A percentile compares a stretch with the other conserved stretches of the same genome.
Conservation (phyloP, 2,888 invertebrate genomes). For the Mythimna vitellina region DNA sequence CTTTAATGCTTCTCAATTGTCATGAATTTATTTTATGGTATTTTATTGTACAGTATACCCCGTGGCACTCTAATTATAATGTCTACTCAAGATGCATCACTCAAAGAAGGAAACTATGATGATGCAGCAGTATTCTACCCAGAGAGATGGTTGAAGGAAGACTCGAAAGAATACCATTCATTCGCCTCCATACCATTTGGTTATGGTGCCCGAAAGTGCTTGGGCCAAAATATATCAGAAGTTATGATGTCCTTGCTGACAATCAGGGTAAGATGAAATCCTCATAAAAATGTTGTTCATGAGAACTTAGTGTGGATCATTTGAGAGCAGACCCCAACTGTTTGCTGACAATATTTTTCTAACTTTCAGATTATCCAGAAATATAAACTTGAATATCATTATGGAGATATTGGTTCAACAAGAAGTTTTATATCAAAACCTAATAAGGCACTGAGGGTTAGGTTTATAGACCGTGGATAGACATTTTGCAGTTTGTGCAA, state of each 20-base stretch:
- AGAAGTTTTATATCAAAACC: constrained; percentile 91
- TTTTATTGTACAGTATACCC: constrained; percentile 81
- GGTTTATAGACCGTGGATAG: constrained; percentile 90
- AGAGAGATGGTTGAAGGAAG: constrained; percentile 91
- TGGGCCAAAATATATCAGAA: constrained; percentile 92
- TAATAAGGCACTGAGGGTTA: constrained; percentile 91
- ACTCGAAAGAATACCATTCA: constrained; percentile 83
- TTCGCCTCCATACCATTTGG: constrained; percentile 92
- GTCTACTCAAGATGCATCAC: constrained; percentile 91
- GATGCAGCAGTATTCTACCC: constrained; percentile 91
- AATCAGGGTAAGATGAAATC: constrained; percentile 85
- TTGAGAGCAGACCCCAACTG: no score
- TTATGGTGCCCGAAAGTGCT: constrained; percentile 91
- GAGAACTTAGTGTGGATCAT: background rate
- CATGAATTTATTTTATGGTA: no score
- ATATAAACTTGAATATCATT: constrained; percentile 92
- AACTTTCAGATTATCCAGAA: constrained; percentile 90
- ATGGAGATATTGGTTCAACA: constrained; percentile 91
- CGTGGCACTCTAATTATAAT: constrained; percentile 92
- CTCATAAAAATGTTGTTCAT: background rate
- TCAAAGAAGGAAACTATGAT: constrained; percentile 92
- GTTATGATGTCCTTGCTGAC: constrained; percentile 90
- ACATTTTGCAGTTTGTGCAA: background rate
- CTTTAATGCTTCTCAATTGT: no score
- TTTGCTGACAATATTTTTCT: background rate